Evolutionary conservation across 2,113 vertebrate species (phyloP).

Genomic region (Hypocryptadius cinnamomeus): DNA sequence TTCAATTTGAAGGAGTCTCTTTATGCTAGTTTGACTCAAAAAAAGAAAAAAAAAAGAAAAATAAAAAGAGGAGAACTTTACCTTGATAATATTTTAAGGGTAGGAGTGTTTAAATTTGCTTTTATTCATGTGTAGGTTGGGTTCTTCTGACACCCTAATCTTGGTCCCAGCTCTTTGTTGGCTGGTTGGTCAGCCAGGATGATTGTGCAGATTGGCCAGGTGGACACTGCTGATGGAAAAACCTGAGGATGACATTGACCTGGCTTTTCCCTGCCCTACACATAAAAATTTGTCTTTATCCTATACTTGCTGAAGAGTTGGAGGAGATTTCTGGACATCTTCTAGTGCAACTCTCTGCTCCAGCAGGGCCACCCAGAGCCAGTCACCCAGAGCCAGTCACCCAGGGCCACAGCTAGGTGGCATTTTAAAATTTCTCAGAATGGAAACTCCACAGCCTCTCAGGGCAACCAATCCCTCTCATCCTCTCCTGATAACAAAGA

Average conservation of each 20-base stretch:
- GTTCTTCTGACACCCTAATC: not conserved
- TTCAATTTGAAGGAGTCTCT: not conserved
- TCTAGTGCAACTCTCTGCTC: not conserved
- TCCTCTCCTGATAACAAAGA: fast-evolving
- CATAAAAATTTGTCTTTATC: not conserved
- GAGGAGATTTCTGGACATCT: not conserved
- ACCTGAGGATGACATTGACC: not conserved
- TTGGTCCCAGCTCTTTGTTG: not conserved
- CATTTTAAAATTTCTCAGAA: not conserved
- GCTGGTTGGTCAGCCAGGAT: not conserved
- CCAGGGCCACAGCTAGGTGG: not conserved
- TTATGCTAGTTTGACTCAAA: not conserved
- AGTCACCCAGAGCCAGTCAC: too few relatives aligned
- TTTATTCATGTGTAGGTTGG: not conserved
- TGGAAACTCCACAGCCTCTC: not conserved
- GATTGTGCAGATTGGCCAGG: not conserved
- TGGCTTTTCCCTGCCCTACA: not conserved
- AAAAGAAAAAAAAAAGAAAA: fast-evolving
- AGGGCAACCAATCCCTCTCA: not conserved
- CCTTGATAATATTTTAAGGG: not conserved
- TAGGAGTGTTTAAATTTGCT: not conserved
- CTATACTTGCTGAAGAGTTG: not conserved
- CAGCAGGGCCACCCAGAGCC: not conserved
- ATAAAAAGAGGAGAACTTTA: not conserved
- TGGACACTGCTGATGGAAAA: not conserved